phyloP scores from a whole-genome alignment of 2,888 invertebrate genomes.

The Lepidonotus clava region DNA sequence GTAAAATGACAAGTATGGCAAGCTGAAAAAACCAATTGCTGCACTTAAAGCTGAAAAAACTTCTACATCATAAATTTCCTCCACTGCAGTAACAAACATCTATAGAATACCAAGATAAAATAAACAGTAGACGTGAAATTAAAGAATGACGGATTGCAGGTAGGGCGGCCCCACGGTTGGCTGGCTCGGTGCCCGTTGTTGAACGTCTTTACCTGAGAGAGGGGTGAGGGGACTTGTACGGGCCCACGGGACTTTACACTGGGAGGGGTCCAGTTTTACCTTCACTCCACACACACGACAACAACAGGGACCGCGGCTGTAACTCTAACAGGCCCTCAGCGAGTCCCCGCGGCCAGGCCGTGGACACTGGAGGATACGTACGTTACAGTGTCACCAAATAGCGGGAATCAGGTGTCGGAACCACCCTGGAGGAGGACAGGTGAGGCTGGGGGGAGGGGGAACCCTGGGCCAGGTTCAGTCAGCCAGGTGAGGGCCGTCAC shows the following conservation, averaged over 20 bases:
- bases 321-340: too few species aligned
- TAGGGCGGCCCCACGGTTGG: conserved; percentile 1
- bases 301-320: neutral
- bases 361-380: neutral
- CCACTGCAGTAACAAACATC: too few species aligned
- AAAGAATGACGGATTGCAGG: too few species aligned
- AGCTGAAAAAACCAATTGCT: too few species aligned
- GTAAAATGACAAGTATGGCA: too few species aligned
- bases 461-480: too few species aligned
- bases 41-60: too few species aligned
- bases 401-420: neutral
- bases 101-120: too few species aligned
- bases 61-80: too few species aligned
- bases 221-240: neutral
- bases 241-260: neutral
- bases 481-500: too few species aligned
- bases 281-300: neutral
- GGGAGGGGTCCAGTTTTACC: neutral
- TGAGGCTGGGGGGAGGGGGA: neutral
- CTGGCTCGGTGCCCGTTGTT: neutral
- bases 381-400: neutral
- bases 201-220: neutral
- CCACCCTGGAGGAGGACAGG: too few species aligned
- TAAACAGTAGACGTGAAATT: too few species aligned
- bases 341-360: neutral